Conservation (phyloP, 2,113 vertebrate genomes). For the Lepisosteus osseus region DNA sequence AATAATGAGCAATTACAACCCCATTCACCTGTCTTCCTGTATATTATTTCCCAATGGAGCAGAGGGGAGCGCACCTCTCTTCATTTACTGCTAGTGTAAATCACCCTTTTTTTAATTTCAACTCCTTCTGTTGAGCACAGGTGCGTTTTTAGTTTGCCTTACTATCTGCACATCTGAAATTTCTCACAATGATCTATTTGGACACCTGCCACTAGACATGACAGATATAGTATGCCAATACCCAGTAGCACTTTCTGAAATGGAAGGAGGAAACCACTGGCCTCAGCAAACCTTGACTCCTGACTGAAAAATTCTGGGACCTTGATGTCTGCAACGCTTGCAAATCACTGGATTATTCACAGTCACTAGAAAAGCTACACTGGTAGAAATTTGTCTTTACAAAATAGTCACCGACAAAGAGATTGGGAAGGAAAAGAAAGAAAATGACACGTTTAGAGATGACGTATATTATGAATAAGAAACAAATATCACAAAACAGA, state of each 20-base stretch:
- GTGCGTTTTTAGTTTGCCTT: conserved; percentile 24
- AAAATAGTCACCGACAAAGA: too few relatives aligned
- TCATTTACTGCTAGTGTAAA: not conserved
- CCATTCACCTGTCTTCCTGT: not conserved
- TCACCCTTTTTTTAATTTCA: conserved; percentile 9
- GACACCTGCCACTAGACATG: conserved; percentile 45
- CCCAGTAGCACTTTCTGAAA: conserved; percentile 5
- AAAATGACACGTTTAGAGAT: too few relatives aligned
- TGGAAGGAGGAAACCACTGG: not conserved
- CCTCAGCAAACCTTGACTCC: not conserved
- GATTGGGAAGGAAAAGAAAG: too few relatives aligned
- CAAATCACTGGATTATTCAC: not conserved
- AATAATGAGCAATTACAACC: not conserved
- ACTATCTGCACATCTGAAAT: conserved; percentile 7
- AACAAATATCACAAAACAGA: too few relatives aligned
- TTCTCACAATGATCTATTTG: conserved; percentile 28
- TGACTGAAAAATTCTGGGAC: too few relatives aligned
- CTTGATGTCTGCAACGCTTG: not conserved
- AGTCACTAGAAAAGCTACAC: not conserved
- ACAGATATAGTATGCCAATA: conserved; percentile 24
- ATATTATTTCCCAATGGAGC: too few relatives aligned
- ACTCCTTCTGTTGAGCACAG: conserved; percentile 41
- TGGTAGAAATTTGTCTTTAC: too few relatives aligned
- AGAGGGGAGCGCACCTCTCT: not conserved
- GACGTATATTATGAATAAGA: too few relatives aligned